These are phyloP conservation scores for Clinocottus analis DNA, from an alignment of 2,113 vertebrate genomes.

Conservation along the genomic window DNA sequence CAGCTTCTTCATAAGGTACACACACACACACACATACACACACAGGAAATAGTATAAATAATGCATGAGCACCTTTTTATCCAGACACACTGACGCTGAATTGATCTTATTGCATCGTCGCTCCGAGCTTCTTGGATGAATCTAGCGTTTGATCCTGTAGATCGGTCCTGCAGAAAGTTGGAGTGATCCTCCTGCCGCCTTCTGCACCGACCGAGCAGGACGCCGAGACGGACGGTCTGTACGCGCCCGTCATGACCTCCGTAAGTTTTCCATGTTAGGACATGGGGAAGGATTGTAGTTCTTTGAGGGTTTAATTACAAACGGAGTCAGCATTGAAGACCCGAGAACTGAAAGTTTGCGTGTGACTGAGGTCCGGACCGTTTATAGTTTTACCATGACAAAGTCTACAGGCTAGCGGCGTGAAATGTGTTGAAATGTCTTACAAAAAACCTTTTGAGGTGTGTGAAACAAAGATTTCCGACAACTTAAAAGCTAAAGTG, in stretches of 20 bases:
- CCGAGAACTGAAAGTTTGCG: background rate
- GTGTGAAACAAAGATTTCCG: background rate
- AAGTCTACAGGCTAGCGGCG: background rate
- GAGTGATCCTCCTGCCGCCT: conserved; percentile 73
- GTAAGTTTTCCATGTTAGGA: conserved; percentile 74
- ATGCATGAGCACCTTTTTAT: background rate
- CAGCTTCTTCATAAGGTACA: conserved; percentile 80
- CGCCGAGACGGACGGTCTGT: conserved; percentile 70
- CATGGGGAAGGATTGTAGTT: too few species aligned
- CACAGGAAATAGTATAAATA: background rate
- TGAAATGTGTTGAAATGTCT: background rate
- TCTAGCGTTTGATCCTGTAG: conserved; percentile 55
- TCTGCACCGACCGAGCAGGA: conserved; percentile 69
- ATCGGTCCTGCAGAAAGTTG: conserved; percentile 77
- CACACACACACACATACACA: background rate
- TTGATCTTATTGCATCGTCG: conserved; percentile 1
- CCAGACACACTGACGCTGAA: background rate
- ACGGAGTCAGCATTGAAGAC: background rate
- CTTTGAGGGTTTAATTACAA: background rate
- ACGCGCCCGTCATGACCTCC: conserved; percentile 75
- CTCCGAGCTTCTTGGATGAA: background rate
- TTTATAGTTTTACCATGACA: background rate
- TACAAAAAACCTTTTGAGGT: too few species aligned
- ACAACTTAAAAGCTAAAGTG: background rate
- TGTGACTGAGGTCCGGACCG: background rate